These are phyloP conservation scores for Triplophysa yarkandensis DNA, from an alignment of 2,797 vertebrate species.

Conservation along the genomic window DNA sequence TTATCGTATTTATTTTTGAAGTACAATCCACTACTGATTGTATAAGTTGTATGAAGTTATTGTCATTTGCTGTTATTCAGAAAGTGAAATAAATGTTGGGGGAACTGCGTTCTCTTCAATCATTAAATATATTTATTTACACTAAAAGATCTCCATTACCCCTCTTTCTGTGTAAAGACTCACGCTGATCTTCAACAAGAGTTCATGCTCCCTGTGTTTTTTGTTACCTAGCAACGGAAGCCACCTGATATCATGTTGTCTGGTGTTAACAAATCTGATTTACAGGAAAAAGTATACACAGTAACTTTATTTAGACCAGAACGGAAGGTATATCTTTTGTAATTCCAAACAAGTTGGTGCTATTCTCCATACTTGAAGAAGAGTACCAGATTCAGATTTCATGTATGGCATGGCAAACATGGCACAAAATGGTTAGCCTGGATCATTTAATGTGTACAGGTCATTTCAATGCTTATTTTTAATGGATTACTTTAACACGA, in stretches of 20 bases:
- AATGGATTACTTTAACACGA: background rate
- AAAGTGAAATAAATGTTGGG: too few relatives aligned
- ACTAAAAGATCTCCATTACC: too few relatives aligned
- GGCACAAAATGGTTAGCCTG: constrained; percentile 4
- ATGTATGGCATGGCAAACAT: background rate
- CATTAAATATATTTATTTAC: too few relatives aligned
- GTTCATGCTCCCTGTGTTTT: constrained; percentile 26
- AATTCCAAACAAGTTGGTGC: background rate
- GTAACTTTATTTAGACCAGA: background rate
- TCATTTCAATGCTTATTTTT: background rate
- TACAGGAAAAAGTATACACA: background rate
- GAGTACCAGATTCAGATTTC: background rate
- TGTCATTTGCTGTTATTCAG: too few relatives aligned
- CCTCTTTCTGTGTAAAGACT: background rate
- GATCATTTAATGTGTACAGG: background rate
- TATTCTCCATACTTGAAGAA: background rate
- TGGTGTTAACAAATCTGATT: too few relatives aligned
- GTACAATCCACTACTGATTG: too few relatives aligned
- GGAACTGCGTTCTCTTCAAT: too few relatives aligned
- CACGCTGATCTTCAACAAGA: background rate
- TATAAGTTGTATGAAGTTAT: too few relatives aligned
- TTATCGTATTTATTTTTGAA: too few relatives aligned
- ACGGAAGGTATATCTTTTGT: background rate
- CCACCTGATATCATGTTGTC: too few relatives aligned
- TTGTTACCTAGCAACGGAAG: constrained; percentile 42